Percentiles rank a stretch among this genome's conserved stretches.
These are phyloP conservation scores for Gymnorhina tibicen DNA, from an alignment of 2,113 vertebrate species.

Conservation along the genomic window DNA sequence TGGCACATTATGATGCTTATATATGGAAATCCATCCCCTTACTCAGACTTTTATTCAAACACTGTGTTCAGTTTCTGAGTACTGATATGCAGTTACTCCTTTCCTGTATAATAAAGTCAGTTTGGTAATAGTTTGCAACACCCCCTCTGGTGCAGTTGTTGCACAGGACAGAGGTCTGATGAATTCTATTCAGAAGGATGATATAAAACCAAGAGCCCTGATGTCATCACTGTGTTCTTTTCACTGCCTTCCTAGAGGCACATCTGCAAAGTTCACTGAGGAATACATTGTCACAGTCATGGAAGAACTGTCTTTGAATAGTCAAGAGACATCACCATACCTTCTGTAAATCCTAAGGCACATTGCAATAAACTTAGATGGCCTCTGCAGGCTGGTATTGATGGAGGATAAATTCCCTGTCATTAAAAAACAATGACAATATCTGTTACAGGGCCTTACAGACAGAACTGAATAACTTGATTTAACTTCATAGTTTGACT, in stretches of 20 bases:
- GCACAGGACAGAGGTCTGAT: background rate
- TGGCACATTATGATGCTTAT: background rate
- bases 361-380: background rate
- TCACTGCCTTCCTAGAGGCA: background rate
- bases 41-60: background rate
- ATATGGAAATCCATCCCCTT: background rate
- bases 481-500: background rate
- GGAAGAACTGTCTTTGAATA: background rate
- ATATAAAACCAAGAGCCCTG: background rate
- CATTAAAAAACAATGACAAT: background rate
- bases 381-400: background rate
- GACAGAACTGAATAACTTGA: background rate
- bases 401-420: background rate
- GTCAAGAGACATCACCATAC: background rate
- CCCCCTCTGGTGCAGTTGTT: background rate
- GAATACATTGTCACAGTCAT: background rate
- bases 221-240: background rate
- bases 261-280: background rate
- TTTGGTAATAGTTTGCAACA: background rate
- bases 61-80: background rate
- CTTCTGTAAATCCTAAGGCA: background rate
- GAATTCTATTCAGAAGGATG: background rate
- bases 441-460: background rate
- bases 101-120: background rate
- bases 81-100: background rate